Evolutionary conservation across 1,140 invertebrate species (phyloP).

Genomic region (Calliopsis andreniformis): DNA sequence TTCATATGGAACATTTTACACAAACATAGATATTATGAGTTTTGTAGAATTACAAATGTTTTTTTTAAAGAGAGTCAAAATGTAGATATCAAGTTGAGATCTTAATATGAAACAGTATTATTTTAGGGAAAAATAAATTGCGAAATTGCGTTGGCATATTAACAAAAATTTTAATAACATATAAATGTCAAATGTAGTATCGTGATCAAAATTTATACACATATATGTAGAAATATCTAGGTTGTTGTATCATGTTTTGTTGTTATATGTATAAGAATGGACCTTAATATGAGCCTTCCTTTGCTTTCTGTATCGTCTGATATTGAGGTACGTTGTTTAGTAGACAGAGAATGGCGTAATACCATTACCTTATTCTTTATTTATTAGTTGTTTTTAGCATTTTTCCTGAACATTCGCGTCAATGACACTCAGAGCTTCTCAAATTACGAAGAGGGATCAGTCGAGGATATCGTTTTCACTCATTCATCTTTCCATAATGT

Average conservation of each 20-base stretch:
- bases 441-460: conserved; percentile 37
- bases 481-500: neutral
- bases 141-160: too few relatives aligned
- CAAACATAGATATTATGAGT: too few relatives aligned
- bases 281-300: neutral
- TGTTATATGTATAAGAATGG: neutral
- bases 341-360: conserved; percentile 45
- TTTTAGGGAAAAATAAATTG: too few relatives aligned
- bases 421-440: conserved; percentile 54
- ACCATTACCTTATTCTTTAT: conserved; percentile 50
- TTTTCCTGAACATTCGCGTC: conserved; percentile 51
- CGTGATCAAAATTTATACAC: too few relatives aligned
- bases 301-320: neutral
- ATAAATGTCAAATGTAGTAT: too few relatives aligned
- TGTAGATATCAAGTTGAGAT: too few relatives aligned
- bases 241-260: neutral
- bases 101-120: too few relatives aligned
- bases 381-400: conserved; percentile 55
- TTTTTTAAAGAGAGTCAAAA: too few relatives aligned
- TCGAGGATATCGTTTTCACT: neutral
- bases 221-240: neutral
- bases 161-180: too few relatives aligned
- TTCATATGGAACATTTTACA: too few relatives aligned
- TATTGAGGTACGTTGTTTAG: conserved; percentile 19
- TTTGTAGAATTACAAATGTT: too few relatives aligned